Evolutionary conservation across 2,888 invertebrate species (phyloP), one percentile per base, ranked within the genome.

Genomic region (Dinocampus coccinellae): DNA sequence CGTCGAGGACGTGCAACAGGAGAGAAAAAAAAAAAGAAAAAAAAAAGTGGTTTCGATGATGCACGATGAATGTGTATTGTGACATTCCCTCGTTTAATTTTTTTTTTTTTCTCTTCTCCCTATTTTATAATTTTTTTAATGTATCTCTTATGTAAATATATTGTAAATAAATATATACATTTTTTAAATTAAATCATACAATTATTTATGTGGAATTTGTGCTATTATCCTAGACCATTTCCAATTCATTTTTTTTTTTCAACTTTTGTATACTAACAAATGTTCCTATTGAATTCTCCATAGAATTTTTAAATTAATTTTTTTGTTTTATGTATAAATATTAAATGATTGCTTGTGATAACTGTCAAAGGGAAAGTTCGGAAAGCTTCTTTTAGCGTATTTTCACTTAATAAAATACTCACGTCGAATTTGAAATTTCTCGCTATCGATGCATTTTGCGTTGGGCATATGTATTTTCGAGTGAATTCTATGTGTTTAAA

Each of bases 1-100:
- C 76, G 36, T 62, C 72, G 66, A 47, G 65, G 75, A 73, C 75
- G 68, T 74, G 73, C 74, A 74, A 66, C 73, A 69, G 73, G 77
- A 79, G 20, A 20, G 16, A 16, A 47, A 47, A 47, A 47, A 78
- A 78, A 80, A 81, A 79, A 20, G 16, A 16, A 47, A 47, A 47
- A 47, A 78, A 78, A 80, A 81, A 79, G 78, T 78, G 75, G 76
- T 76, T 77, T 80, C 62, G 55, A 69, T 69, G 57, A 64, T 47
- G 39, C 62, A 33, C 62, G 36, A 24, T 47, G 57, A 36, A 39
- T 20, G 39, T 70, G 16, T 33, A 55, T 42, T 34, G 63, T 58
- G 42, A n/a, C 39, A 20, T 70, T 26, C 29, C 36, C 57, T 55
- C 22, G 36, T 67, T 29, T 10, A n/a, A 24, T 29, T 9, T 13